Base-by-base conservation (phyloP, 2,888 invertebrate species). In the Taphrorychus bicolor region DNA sequence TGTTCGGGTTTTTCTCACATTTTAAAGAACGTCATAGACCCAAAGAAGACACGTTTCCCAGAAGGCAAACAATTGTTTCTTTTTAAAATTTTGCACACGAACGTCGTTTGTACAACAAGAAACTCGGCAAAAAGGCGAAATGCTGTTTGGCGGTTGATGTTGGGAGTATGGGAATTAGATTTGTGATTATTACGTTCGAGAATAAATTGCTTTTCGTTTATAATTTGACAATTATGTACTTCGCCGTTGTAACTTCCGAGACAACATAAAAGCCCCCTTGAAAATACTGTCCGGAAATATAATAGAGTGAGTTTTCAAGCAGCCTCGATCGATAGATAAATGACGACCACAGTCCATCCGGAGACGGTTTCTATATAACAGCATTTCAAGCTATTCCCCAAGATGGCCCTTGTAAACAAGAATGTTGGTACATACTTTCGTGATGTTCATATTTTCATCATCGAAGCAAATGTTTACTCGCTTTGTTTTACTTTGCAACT, bases 81-180 rank as follows among this genome's bases (percentile, higher is more conserved):
- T 48, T 48, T 59, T 59, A 59, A 59, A 59, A 59, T 59, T 59
- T 48, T 49, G 24, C n/a, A 49, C 59, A 59, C 59, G 59, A 59
- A 59, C 59, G 49, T 49, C 48, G 23, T 59, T 59, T 48, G 41
- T 41, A 49, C 59, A 42, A 57, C 57, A 59, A 59, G 49, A 48
- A 57, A 57, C 9, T 57, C 57, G 41, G 40, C 45, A 57, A 57
- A 57, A 42, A 22, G 42, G 21, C 42, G 16, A 57, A 57, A 57
- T 14, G 19, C 17, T 24, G 24, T 52, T 52, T 21, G 22, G 19
- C 52, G 22, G 52, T 52, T 54, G 54, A 24, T 32, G 54, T 32
- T 24, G 14, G 24, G n/a, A 16, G 45, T 45, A 54, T 24, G 54
- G 22, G 54, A 18, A 54, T 54, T 54, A 32, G 54, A 54, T 54